These are phyloP conservation scores for Muscidifurax raptorellus DNA, from an alignment of 1,140 invertebrate species.

Conservation along the genomic window DNA sequence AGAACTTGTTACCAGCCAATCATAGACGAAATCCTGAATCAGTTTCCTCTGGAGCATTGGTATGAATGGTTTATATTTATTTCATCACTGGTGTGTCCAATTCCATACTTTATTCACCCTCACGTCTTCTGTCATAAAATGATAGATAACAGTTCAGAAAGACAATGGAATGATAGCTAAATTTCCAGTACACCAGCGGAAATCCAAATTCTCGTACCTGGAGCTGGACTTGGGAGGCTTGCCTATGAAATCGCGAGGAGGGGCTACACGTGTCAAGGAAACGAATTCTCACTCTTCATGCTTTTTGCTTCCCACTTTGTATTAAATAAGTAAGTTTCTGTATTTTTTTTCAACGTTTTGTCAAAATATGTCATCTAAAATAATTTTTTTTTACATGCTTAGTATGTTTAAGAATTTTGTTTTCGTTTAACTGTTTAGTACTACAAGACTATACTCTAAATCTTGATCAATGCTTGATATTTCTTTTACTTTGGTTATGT, in stretches of 20 bases:
- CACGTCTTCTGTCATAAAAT: conserved; percentile 53
- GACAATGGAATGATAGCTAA: conserved; percentile 64
- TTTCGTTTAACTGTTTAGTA: not conserved
- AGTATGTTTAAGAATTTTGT: not conserved
- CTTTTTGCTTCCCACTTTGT: conserved; percentile 97
- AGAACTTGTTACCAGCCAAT: conserved; percentile 94
- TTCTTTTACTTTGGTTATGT: conserved; percentile 1
- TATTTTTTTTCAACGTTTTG: conserved; percentile 23
- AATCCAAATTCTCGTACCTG: conserved; percentile 92
- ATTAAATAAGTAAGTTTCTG: conserved; percentile 84
- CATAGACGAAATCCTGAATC: conserved; percentile 86
- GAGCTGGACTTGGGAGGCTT: conserved; percentile 94
- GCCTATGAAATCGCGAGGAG: conserved; percentile 93
- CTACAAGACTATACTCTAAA: not conserved
- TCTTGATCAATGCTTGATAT: not conserved
- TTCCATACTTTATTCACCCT: conserved; percentile 53
- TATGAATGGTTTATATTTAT: conserved; percentile 60
- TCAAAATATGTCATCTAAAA: not conserved
- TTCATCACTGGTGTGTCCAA: conserved; percentile 38
- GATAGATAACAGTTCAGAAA: conserved; percentile 57
- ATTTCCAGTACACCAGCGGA: conserved; percentile 70
- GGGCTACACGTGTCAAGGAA: conserved; percentile 96
- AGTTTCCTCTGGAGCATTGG: conserved; percentile 82
- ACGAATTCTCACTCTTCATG: conserved; percentile 99
- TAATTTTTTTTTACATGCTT: too few relatives aligned